phyloP scores from a whole-genome alignment of 2,113 vertebrate genomes.

The Pampusana beccarii region DNA sequence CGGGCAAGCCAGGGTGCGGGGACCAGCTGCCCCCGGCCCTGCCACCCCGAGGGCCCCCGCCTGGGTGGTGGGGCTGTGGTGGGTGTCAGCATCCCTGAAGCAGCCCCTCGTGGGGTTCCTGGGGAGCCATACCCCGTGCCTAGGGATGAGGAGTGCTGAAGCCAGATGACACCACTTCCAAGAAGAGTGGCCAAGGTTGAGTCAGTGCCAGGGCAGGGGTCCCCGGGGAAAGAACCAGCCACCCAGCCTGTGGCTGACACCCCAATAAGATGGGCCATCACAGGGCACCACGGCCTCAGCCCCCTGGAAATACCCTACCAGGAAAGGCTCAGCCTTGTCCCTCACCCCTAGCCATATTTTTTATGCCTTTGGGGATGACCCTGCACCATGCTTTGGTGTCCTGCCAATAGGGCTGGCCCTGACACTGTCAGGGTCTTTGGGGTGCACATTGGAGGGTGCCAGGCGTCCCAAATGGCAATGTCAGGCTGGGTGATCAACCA shows the following conservation, averaged over 20 bases:
- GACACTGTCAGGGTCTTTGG: accelerated
- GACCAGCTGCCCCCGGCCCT: neutral
- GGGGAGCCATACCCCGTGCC: neutral
- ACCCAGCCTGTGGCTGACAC: accelerated
- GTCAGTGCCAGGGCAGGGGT: accelerated
- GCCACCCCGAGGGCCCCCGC: accelerated
- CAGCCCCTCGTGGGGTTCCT: neutral
- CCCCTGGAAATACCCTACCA: neutral
- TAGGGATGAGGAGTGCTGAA: neutral
- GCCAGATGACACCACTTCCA: neutral
- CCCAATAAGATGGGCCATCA: neutral
- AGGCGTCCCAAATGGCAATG: neutral
- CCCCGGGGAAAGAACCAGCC: accelerated
- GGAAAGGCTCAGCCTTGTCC: neutral
- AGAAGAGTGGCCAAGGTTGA: neutral
- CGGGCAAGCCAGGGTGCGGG: neutral
- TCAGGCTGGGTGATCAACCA: accelerated
- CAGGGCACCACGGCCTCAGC: neutral
- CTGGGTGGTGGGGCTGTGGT: accelerated
- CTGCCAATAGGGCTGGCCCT: neutral
- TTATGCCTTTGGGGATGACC: neutral
- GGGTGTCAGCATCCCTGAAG: neutral
- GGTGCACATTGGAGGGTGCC: accelerated
- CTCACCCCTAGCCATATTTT: neutral
- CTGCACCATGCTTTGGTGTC: accelerated